These are phyloP conservation scores for Drosophila ambigua DNA, from an alignment of 1,140 invertebrate genomes.

Conservation along the genomic window DNA sequence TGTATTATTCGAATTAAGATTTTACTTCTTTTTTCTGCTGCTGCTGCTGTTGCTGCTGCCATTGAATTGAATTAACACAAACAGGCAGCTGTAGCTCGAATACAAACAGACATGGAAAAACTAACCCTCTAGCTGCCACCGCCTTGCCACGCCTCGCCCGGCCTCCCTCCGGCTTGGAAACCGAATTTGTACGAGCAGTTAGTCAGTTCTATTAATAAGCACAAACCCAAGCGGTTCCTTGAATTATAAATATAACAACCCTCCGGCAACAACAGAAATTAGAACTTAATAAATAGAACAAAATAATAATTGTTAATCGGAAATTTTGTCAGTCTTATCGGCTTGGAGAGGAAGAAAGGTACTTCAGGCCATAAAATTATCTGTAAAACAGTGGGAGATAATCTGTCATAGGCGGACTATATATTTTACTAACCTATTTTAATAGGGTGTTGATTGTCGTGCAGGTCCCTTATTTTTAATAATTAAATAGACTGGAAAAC, in stretches of 20 bases:
- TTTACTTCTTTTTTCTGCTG: conserved; percentile 70
- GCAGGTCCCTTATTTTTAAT: no score
- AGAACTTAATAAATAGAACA: no score
- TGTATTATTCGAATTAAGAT: conserved; percentile 83
- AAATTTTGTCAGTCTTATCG: conserved; percentile 36
- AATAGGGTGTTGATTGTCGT: no score
- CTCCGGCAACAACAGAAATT: conserved; percentile 11
- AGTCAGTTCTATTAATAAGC: conserved; percentile 37
- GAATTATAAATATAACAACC: conserved; percentile 24
- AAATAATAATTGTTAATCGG: conserved; percentile 24
- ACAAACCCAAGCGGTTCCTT: conserved; percentile 10
- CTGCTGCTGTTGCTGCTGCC: conserved; percentile 49
- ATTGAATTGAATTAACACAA: conserved; percentile 82
- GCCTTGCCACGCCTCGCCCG: not conserved
- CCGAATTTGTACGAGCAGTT: conserved; percentile 3
- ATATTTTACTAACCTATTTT: not conserved
- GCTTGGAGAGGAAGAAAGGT: conserved; percentile 1
- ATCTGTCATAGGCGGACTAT: conserved; percentile 15
- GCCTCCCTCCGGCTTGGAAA: conserved; percentile 7
- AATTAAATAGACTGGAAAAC: not conserved
- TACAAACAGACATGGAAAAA: conserved; percentile 23
- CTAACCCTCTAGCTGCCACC: conserved; percentile 14
- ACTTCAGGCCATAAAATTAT: conserved; percentile 28
- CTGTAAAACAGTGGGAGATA: conserved; percentile 19
- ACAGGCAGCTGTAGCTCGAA: conserved; percentile 52